These are phyloP conservation scores for Alectoris magna DNA, from an alignment of 2,797 vertebrate genomes.

Conservation along the genomic window DNA sequence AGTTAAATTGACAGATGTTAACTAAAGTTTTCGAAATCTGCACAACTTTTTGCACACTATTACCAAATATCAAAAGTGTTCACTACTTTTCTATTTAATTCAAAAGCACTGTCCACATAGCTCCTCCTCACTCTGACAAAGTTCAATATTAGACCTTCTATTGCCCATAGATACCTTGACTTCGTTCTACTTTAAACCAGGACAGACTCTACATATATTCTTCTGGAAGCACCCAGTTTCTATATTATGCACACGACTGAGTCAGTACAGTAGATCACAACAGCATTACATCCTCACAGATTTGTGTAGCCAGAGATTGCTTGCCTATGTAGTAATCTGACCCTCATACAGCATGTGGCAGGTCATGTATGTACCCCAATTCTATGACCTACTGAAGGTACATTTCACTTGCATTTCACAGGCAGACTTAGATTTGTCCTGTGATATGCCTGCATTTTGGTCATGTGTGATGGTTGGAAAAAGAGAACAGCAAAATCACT, in stretches of 20 bases:
- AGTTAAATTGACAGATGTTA: neutral
- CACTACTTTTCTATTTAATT: neutral
- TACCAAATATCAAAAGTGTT: neutral
- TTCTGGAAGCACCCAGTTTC: neutral
- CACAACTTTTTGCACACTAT: neutral
- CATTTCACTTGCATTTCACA: neutral
- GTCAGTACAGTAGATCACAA: neutral
- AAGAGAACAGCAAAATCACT: neutral
- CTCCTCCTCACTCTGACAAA: neutral
- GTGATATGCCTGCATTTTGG: neutral
- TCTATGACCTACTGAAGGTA: neutral
- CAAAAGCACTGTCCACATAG: neutral
- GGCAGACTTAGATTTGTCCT: neutral
- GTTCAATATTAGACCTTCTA: neutral
- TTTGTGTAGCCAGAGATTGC: neutral
- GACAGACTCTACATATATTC: neutral
- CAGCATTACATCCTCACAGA: rapidly evolving
- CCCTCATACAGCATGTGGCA: neutral
- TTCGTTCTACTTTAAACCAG: neutral
- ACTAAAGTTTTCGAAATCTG: neutral
- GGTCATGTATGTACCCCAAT: neutral
- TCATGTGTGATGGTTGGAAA: neutral
- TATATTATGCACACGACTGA: neutral
- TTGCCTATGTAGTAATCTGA: neutral
- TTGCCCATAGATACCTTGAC: neutral